Conservation (phyloP, 2,797 vertebrate species). For the Microctenopoma lineatum region DNA sequence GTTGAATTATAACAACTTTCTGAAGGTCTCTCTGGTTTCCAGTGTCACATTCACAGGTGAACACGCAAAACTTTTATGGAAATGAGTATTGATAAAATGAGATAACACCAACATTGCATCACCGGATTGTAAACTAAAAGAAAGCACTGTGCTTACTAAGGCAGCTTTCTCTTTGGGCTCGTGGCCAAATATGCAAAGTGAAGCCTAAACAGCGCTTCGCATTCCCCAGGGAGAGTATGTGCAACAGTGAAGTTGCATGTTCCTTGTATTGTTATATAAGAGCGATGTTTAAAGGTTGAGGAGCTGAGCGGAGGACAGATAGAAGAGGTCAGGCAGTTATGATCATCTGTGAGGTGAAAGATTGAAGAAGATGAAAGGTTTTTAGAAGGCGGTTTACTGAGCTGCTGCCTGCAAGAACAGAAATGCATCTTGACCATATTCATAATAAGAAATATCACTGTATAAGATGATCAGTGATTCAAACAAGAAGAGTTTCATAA, state of each 20-base stretch:
- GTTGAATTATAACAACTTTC: neutral
- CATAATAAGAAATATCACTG: neutral
- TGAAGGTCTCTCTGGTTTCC: conserved; percentile 24
- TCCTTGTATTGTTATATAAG: conserved; percentile 58
- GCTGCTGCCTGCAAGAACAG: neutral
- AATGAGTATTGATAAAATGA: conserved; percentile 15
- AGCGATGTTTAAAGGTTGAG: conserved; percentile 16
- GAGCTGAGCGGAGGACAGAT: conserved; percentile 1
- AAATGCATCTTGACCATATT: conserved; percentile 1
- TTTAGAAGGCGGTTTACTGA: neutral
- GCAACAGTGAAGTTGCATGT: conserved; percentile 31
- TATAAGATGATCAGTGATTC: neutral
- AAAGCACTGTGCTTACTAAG: conserved; percentile 7
- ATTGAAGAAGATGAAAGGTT: neutral
- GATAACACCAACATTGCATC: conserved; percentile 20
- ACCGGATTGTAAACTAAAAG: conserved; percentile 23
- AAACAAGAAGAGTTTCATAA: neutral
- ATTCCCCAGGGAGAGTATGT: conserved; percentile 39
- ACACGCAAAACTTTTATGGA: conserved; percentile 1
- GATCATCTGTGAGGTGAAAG: conserved; percentile 2
- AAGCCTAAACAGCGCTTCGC: conserved; percentile 49
- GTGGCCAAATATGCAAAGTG: conserved; percentile 49
- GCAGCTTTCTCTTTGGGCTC: conserved; percentile 21
- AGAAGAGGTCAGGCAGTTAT: conserved; percentile 31
- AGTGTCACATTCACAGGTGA: conserved; percentile 15